Base-by-base conservation (phyloP, 2,113 vertebrate genomes). In the Gallinago paraguaiae region DNA sequence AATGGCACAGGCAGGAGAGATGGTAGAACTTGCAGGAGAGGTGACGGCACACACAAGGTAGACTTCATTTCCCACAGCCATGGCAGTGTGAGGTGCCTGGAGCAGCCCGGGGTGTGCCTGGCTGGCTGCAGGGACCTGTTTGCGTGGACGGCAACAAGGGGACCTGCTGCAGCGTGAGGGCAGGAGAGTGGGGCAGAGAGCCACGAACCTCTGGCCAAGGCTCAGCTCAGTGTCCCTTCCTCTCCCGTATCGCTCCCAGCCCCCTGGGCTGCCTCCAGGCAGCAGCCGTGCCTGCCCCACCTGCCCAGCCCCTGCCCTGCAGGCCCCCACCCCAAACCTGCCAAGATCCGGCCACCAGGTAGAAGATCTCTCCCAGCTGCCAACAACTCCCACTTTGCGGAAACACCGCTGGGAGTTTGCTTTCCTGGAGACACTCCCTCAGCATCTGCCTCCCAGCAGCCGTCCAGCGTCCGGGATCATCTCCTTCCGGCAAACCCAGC, bases 31-130 rank as follows among this genome's bases (percentile, higher is more conserved):
- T 3, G 43, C 54, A n/a, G 33, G 11, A 57, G 5, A 7, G 18
- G 51, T 13, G 51, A 31, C 39, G 46, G 17, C 30, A 68, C 37
- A 13, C 2, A 1, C 7, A 56, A 31, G 33, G n/a, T n/a, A 53
- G 59, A 53, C 18, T 41, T 41, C 6, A 31, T 45, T 70, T 65
- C n/a, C 61, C 24, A 31, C 16, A 0, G 3, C 50, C 1, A 1
- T 35, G 74, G 67, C 51, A 56, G 31, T 2, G 1, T 0, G 0
- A 70, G 45, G 15, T 6, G 6, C 15, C 48, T 0, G 0, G 20
- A 65, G 45, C 17, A 65, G 71, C 30, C 50, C n/a, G 86, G 30
- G 51, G 12, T 3, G 10, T 7, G 20, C 13, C 76, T 37, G 35
- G 6, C 64, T 83, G 65, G 46, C 27, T 53, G 56, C 72, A 50